These are phyloP conservation scores for Ahaetulla prasina DNA, from an alignment of 2,113 vertebrate species.

Conservation along the genomic window DNA sequence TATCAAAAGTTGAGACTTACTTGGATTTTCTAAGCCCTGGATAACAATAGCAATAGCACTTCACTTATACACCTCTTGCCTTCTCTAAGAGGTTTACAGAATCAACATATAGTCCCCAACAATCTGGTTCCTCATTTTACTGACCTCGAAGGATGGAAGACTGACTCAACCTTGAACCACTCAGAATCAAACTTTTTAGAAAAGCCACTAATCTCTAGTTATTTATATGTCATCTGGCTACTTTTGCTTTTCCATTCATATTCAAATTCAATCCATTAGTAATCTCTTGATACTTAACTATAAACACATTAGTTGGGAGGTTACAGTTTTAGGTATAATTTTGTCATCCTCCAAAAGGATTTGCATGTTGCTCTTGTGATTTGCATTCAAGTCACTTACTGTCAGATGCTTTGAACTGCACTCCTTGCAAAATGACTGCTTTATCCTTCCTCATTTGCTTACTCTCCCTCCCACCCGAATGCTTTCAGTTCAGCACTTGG, in stretches of 20 bases:
- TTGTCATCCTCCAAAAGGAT: not conserved
- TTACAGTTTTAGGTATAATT: constrained; percentile 41
- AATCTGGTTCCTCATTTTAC: too few relatives aligned
- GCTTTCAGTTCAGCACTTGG: constrained; percentile 3
- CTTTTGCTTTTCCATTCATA: not conserved
- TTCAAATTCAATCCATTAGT: not conserved
- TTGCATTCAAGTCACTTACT: constrained; percentile 44
- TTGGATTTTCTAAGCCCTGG: constrained; percentile 9
- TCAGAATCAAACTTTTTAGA: not conserved
- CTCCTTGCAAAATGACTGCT: not conserved
- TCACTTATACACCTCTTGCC: too few relatives aligned
- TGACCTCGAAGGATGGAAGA: too few relatives aligned
- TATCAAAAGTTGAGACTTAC: not conserved
- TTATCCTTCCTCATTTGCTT: not conserved
- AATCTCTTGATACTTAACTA: constrained; percentile 13
- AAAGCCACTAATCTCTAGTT: constrained; percentile 50
- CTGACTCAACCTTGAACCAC: too few relatives aligned
- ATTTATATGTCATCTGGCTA: constrained; percentile 51
- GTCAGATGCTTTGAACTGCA: constrained; percentile 47
- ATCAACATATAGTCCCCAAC: too few relatives aligned
- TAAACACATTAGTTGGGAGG: constrained; percentile 43
- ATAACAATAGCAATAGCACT: too few relatives aligned
- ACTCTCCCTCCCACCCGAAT: not conserved
- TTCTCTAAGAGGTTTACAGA: too few relatives aligned
- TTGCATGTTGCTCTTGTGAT: constrained; percentile 37